Evolutionary conservation across 2,113 vertebrate species (phyloP).

Genomic region (Hyperopisus bebe): DNA sequence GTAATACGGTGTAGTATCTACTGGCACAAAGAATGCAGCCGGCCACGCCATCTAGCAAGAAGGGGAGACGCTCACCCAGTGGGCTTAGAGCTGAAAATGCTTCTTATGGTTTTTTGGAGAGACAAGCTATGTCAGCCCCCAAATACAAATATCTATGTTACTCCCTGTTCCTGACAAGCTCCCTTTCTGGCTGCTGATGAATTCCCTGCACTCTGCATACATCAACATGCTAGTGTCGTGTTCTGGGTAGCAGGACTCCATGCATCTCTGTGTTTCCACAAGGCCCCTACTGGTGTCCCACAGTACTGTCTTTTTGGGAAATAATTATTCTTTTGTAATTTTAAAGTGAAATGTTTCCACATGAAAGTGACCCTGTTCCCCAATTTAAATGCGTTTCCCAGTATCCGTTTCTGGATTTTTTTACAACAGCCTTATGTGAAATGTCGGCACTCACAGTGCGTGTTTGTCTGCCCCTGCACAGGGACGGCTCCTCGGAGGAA

Average conservation of each 20-base stretch:
- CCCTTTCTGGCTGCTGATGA: background rate
- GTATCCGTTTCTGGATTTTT: background rate
- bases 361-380: background rate
- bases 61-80: background rate
- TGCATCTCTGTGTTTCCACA: background rate
- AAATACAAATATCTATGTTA: background rate
- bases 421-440: background rate
- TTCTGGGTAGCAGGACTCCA: background rate
- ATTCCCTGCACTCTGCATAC: background rate
- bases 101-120: background rate
- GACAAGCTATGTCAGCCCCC: background rate
- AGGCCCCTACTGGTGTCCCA: background rate
- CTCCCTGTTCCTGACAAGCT: background rate
- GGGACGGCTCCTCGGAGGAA: slow-evolving; percentile 77
- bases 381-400: background rate
- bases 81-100: background rate
- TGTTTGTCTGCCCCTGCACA: slow-evolving; percentile 36
- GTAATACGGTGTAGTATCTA: background rate
- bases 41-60: background rate
- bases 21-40: background rate
- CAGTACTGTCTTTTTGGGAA: background rate
- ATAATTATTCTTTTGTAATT: background rate
- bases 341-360: background rate
- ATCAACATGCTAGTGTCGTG: background rate
- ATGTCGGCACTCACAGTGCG: background rate